Evolutionary conservation across 2,888 invertebrate species (phyloP).

Genomic region (Pachymerium ferrugineum): DNA sequence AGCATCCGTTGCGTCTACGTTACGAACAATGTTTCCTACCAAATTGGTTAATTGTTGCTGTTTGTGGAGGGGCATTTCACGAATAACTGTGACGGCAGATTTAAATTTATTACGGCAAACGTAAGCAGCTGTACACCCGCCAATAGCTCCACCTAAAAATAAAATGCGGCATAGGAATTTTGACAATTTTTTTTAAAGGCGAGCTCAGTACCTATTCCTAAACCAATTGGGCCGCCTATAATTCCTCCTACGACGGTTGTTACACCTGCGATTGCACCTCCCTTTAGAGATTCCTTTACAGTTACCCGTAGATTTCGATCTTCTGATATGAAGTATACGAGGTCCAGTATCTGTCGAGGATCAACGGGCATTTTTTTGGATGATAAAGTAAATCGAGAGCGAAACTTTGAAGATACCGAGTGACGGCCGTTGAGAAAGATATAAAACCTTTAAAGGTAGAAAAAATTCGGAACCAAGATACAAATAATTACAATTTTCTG

Average conservation of each 20-base stretch:
- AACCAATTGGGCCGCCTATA: conserved; percentile 5
- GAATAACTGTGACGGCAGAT: conserved; percentile 4
- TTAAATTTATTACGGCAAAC: background rate
- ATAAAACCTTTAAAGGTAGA: too few species aligned
- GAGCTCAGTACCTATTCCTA: background rate
- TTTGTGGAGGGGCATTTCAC: background rate
- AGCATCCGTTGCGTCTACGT: conserved; percentile 7
- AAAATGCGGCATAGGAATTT: background rate
- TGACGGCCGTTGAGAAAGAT: too few species aligned
- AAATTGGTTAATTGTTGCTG: background rate
- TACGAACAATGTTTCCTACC: background rate
- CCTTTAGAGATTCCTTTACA: background rate
- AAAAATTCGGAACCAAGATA: too few species aligned
- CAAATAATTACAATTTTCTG: too few species aligned
- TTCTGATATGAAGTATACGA: background rate
- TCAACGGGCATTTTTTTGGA: conserved; percentile 18
- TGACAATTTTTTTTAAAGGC: background rate
- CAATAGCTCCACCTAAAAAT: background rate
- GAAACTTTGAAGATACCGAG: too few species aligned
- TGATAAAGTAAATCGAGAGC: too few species aligned
- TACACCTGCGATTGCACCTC: background rate
- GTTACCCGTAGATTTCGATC: background rate
- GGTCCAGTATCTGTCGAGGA: background rate
- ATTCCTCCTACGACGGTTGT: background rate
- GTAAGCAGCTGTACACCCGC: background rate